Evolutionary conservation across 2,113 vertebrate genomes (phyloP), one percentile per base, ranked within the genome.

Genomic region (Petroica traversi): DNA sequence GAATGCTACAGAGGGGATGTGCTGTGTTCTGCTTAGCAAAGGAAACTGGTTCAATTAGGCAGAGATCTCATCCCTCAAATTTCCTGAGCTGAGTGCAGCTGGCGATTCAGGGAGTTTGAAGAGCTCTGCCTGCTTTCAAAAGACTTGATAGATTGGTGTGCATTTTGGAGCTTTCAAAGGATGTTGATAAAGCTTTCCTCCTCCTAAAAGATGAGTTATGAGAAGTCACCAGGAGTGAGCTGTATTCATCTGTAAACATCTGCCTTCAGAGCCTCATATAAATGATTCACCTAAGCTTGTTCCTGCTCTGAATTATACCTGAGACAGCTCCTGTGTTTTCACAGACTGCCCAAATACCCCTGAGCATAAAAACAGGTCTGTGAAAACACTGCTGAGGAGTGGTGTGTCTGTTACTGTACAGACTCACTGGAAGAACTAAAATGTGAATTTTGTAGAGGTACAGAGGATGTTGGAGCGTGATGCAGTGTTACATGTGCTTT

Each of bases 81-180:
- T 73, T 73, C 52, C 67, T 4, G 2, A 83, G 79, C 46, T 74
- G 76, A 85, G 46, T 59, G 61, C 93, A 92, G 68, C 76, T 91
- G 79, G n/a, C 2, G 0, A 51, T 63, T 71, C 52, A 69, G 46
- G 26, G 72, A 85, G n/a, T 67, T 23, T 36, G 41, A 89, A 80
- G 40, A 93, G 22, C 46, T 89, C 28, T 8, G n/a, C 49, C 55
- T 67, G 33, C 63, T 93, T 84, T 77, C 89, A 74, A 14, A 95
- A 54, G 38, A 31, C 58, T 84, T 54, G 31, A 24, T 85, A 73
- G 71, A 58, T 79, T 76, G 78, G 68, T 52, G 52, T 88, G 62
- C 66, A 22, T 94, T 94, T 57, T 82, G 62, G 25, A 88, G 40
- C 48, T 95, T 79, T 96, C 77, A 92, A 88, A 91, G 38, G 90